Conservation (phyloP, 1,140 invertebrate species). For the Bombus superbus region DNA sequence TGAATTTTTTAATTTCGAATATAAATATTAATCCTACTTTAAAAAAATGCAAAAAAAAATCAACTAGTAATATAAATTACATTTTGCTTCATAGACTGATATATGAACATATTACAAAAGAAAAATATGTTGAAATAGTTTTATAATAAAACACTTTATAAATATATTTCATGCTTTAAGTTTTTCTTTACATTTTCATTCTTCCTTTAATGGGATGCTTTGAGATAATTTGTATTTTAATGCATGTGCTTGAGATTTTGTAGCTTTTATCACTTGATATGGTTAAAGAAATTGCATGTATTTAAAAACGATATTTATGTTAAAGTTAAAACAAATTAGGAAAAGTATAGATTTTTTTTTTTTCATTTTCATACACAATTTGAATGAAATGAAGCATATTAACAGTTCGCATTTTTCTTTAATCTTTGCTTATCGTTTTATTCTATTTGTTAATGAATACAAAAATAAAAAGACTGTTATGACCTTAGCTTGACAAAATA, state of each 20-base stretch:
- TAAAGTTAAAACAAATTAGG: neutral
- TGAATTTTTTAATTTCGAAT: slow-evolving; percentile 57
- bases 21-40: slow-evolving; percentile 6
- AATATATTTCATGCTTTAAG: slow-evolving; percentile 61
- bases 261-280: neutral
- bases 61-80: slow-evolving; percentile 49
- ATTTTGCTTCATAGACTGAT: slow-evolving; percentile 47
- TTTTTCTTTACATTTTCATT: slow-evolving; percentile 61
- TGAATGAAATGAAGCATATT: slow-evolving; percentile 4
- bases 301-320: neutral
- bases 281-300: neutral
- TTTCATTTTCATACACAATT: neutral
- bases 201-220: slow-evolving; percentile 48
- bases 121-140: slow-evolving; percentile 61
- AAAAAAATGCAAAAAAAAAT: neutral
- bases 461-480: neutral
- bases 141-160: slow-evolving; percentile 72
- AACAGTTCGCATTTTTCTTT: neutral
- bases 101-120: slow-evolving; percentile 55
- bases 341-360: neutral
- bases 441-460: neutral
- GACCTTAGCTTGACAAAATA: neutral
- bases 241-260: slow-evolving; percentile 24
- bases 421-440: neutral
- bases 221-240: slow-evolving; percentile 11